Evolutionary conservation across 2,888 invertebrate species (phyloP), one percentile per base, ranked within the genome.

Genomic region (Leucoptera coffeella): DNA sequence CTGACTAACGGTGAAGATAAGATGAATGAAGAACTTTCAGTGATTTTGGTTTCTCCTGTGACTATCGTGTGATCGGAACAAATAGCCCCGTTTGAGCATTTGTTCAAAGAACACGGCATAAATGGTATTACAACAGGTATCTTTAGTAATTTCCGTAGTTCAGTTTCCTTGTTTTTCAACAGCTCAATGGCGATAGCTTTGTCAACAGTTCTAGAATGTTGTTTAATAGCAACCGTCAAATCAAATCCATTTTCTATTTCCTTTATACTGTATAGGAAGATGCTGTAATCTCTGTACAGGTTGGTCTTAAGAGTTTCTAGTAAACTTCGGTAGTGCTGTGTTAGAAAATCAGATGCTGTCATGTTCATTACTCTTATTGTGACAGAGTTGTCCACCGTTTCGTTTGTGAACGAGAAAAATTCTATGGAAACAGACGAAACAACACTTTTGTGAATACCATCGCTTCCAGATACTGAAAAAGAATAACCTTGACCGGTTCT

Each of bases 361-460:
- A 84, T 75, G 42, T 88, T 86, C 3, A 75, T 65, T 22, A 93
- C 72, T 39, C 82, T 75, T 10, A 93, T 51, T 0, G 88, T 85
- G 1, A 92, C 69, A 7, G 89, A 88, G 50, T 91, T 86, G 28
- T 85, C 82, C 4, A 95, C 76, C 0, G 92, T 92, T 9, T 59
- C 55, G 45, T 92, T 91, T 37, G 83, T 81, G 47, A 92, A 89
- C 3, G 77, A 73, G 26, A 84, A 69, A 44, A 91, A 90, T 46
- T 88, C 84, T 0, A 95, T 79, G 4, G 83, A 84, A 3, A 92
- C 82, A 5, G 85, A 84, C 2, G 93, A 94, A n/a, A 80, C 65
- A 0, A 94, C 94, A 53, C 89, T 85, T 29, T 77, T 74, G 46
- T 92, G 91, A 37, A 80, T 78, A 1, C 95, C 94, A 55, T 96